Base-by-base conservation (phyloP, 2,888 invertebrate genomes). In the Drosophila antonietae region DNA sequence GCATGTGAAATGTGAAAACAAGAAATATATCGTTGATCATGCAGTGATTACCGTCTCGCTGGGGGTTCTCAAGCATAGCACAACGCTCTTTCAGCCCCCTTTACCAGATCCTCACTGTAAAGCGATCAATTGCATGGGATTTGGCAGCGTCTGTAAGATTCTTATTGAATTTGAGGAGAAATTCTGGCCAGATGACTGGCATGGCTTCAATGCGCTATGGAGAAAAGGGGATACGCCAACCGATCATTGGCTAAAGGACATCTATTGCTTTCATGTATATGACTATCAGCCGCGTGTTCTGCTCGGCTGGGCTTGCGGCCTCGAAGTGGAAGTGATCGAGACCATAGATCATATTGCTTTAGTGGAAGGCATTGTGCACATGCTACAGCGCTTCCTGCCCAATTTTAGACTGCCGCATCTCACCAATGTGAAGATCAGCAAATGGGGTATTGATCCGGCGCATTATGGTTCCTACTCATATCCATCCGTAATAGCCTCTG, bases 181-280 rank as follows among this genome's bases (percentile, higher is more conserved):
- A 0, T 95, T 95, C 93, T 95, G 95, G 94, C 91, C 91, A 1
- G 78, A 90, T 1, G 91, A 93, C 51, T 92, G 92, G 80, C 89
- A 90, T 23, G 94, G 94, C 1, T 94, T 95, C 64, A 93, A 92
- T 74, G 93, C 95, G 1, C 69, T 95, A 1, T 95, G 95, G 95
- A 93, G 91, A 4, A 90, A 94, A 3, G 88, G 92, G 33, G 94
- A 94, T 67, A 37, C 83, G 23, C 68, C 73, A 5, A 52, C 90
- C 31, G 92, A 92, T 35, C 12, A 5, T 0, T 96, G 96, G 96
- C 89, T 95, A 37, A 93, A 93, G 79, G 94, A 94, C 77, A 92
- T 96, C 28, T 94, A 95, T 84, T 94, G 95, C 55, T 95, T 96
- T 90, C 95, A 95, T 87, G 93, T 94, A n/a, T 94, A 95, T 23